Evolutionary conservation across 2,888 invertebrate genomes (phyloP).

Genomic region (Drosophila kanekoi): DNA sequence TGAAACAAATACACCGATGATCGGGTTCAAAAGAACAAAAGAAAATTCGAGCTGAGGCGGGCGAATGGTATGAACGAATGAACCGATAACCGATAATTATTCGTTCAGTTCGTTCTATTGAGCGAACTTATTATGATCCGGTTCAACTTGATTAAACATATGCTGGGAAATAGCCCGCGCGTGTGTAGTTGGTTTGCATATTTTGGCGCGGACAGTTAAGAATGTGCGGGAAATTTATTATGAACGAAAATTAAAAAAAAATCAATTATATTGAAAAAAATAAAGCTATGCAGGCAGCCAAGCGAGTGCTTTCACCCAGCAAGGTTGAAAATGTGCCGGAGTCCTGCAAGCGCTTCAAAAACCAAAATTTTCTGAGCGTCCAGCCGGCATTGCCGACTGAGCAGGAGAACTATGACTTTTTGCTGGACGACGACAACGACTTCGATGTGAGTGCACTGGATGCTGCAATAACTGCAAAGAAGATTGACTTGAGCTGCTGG

Average conservation of each 20-base stretch:
- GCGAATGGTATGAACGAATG: not conserved
- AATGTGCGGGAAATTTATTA: constrained; percentile 20
- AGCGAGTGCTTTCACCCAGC: constrained; percentile 68
- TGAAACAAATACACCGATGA: not conserved
- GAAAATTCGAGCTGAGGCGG: not conserved
- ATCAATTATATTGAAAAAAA: not conserved
- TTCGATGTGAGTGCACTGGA: constrained; percentile 63
- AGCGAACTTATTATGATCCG: not conserved
- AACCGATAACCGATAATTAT: not conserved
- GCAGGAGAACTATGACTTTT: constrained; percentile 67
- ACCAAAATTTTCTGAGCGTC: not conserved
- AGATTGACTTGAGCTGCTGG: constrained; percentile 81
- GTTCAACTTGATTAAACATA: not conserved
- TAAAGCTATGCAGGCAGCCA: constrained; percentile 28
- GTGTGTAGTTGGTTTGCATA: constrained; percentile 19
- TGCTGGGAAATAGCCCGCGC: not conserved
- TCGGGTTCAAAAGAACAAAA: constrained; percentile 5
- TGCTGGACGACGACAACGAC: constrained; percentile 71
- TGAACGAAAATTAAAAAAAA: not conserved
- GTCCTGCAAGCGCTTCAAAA: constrained; percentile 51
- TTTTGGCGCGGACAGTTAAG: constrained; percentile 43
- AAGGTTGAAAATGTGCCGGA: constrained; percentile 40
- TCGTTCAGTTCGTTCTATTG: not conserved
- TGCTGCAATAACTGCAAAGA: constrained; percentile 17
- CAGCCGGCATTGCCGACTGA: constrained; percentile 17